These are phyloP conservation scores for Tiphia femorata DNA, from an alignment of 2,888 invertebrate genomes.

Conservation along the genomic window DNA sequence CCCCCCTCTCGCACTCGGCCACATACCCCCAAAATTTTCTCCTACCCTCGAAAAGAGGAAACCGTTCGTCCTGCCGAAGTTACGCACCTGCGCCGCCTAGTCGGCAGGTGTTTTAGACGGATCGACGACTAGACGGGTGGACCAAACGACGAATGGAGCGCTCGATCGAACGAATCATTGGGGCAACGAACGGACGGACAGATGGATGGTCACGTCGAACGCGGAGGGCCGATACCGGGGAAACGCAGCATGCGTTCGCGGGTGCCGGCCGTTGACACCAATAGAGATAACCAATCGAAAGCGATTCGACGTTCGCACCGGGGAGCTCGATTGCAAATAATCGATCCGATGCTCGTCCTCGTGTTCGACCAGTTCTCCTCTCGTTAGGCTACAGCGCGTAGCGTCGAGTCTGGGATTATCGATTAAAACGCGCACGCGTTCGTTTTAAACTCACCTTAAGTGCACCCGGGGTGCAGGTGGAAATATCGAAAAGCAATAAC, in stretches of 20 bases:
- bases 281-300: slow-evolving; percentile 46
- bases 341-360: slow-evolving; percentile 23
- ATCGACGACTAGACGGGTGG: slow-evolving; percentile 8
- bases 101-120: slow-evolving; percentile 18
- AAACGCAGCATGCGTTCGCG: slow-evolving; percentile 5
- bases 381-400: too few relatives aligned
- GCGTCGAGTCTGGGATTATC: neutral
- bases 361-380: neutral
- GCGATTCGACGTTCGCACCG: slow-evolving; percentile 42
- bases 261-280: slow-evolving; percentile 33
- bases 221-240: slow-evolving; percentile 3
- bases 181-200: slow-evolving; percentile 1
- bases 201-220: neutral
- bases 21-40: neutral
- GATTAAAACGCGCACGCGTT: neutral
- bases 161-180: neutral
- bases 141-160: too few relatives aligned
- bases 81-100: slow-evolving; percentile 24
- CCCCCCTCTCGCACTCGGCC: neutral
- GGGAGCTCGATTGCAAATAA: slow-evolving; percentile 44
- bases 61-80: slow-evolving; percentile 11
- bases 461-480: slow-evolving; percentile 19
- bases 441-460: too few relatives aligned
- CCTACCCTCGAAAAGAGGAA: neutral
- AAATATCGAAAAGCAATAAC: slow-evolving; percentile 49